Percentiles rank a stretch among this genome's conserved stretches.
Evolutionary conservation across 2,113 vertebrate species (phyloP).

Genomic region (Tamias sibiricus): DNA sequence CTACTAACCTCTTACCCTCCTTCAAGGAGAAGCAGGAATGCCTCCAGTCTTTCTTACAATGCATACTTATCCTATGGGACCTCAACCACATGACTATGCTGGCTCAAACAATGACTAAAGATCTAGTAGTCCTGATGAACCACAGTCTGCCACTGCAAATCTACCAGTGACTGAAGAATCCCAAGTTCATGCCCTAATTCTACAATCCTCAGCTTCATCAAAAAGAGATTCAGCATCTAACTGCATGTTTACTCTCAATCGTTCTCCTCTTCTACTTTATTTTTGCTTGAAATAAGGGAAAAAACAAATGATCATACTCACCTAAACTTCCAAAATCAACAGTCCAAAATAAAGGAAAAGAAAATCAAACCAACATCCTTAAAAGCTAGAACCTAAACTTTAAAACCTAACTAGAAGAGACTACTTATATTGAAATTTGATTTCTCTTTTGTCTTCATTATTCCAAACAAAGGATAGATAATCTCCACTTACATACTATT

Average conservation of each 20-base stretch:
- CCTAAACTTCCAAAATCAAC: slow-evolving; percentile 30
- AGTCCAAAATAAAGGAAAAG: slow-evolving; percentile 10
- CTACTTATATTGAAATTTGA: neutral
- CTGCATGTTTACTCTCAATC: neutral
- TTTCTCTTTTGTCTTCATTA: neutral
- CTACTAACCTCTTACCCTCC: neutral
- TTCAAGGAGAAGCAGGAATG: neutral
- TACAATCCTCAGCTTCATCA: slow-evolving; percentile 4
- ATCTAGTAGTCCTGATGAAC: neutral
- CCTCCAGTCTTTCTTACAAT: neutral
- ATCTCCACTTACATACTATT: neutral
- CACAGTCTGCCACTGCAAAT: neutral
- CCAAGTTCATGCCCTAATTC: neutral
- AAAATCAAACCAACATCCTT: neutral
- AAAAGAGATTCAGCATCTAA: slow-evolving; percentile 50
- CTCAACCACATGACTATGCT: neutral
- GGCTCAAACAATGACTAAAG: neutral
- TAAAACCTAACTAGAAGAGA: neutral
- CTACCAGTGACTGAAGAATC: neutral
- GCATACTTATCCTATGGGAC: neutral
- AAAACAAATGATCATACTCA: neutral
- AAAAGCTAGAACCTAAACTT: neutral
- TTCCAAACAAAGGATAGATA: neutral
- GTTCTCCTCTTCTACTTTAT: neutral
- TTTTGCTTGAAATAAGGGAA: neutral